Percentiles rank a stretch among this genome's conserved stretches.
phyloP scores from a whole-genome alignment of 2,888 invertebrate genomes.

The Sphaeridia pumilis region DNA sequence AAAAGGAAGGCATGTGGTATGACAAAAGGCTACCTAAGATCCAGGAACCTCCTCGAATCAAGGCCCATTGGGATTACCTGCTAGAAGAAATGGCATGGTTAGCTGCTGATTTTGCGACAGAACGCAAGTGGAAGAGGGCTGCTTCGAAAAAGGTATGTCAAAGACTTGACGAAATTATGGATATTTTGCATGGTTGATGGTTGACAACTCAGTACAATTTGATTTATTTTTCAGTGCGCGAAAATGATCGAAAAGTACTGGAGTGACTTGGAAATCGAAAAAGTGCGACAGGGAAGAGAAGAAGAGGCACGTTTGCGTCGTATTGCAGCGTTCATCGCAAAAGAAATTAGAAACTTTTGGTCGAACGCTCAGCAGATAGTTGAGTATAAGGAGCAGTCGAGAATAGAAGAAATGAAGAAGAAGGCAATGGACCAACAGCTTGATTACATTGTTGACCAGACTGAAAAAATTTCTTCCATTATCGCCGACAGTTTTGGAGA shows the following conservation, averaged over 20 bases:
- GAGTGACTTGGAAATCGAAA: conserved; percentile 39
- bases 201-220: not conserved
- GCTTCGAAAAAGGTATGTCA: conserved; percentile 62
- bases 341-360: conserved; percentile 92
- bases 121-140: conserved; percentile 94
- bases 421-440: conserved; percentile 91
- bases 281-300: conserved; percentile 81
- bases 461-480: conserved; percentile 89
- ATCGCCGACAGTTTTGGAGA: conserved; percentile 57
- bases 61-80: conserved; percentile 97
- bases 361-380: conserved; percentile 91
- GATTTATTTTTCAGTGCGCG: conserved; percentile 52
- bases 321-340: conserved; percentile 81
- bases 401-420: conserved; percentile 86
- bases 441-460: conserved; percentile 95
- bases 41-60: conserved; percentile 40
- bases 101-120: conserved; percentile 92
- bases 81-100: conserved; percentile 99
- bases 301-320: conserved; percentile 73
- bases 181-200: not conserved
- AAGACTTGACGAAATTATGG: not conserved
- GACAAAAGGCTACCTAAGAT: conserved; percentile 42
- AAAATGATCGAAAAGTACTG: conserved; percentile 83
- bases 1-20: conserved; percentile 91
- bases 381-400: conserved; percentile 82